Percentiles rank a stretch among this genome's conserved stretches.
phyloP scores from a whole-genome alignment of 2,797 vertebrate species.

The Prionace glauca region DNA sequence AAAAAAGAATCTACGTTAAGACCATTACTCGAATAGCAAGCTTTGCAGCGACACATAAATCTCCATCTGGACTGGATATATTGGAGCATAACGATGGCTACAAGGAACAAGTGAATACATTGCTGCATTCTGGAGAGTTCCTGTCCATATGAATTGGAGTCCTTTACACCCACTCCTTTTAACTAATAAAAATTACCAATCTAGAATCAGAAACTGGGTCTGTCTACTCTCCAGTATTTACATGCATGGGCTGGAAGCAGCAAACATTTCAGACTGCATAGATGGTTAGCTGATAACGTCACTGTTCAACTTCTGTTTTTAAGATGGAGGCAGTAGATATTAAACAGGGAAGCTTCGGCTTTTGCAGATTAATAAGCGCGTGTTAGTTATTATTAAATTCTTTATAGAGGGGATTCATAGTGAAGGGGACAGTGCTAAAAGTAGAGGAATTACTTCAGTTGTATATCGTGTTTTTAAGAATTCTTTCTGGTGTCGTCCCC shows the following conservation, averaged over 20 bases:
- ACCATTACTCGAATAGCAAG: neutral
- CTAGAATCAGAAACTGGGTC: neutral
- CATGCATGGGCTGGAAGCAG: neutral
- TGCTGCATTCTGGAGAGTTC: neutral
- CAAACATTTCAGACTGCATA: neutral
- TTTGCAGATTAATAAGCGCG: neutral
- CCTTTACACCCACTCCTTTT: neutral
- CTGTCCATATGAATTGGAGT: neutral
- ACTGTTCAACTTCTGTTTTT: neutral
- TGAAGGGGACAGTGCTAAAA: neutral
- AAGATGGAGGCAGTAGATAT: neutral
- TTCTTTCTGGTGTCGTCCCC: neutral
- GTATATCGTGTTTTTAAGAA: neutral
- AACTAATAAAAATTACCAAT: neutral
- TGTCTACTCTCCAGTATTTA: neutral
- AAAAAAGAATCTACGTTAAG: neutral
- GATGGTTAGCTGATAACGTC: neutral
- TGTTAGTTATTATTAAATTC: neutral
- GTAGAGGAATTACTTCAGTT: neutral
- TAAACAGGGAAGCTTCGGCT: neutral
- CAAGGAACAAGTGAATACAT: neutral
- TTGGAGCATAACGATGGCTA: neutral
- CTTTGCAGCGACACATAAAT: neutral
- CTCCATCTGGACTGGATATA: neutral
- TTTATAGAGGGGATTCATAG: neutral